Evolutionary conservation across 30 jellyfish, hydroid and myxozoan species (phyloP).

Genomic region (Cassiopea andromeda): DNA sequence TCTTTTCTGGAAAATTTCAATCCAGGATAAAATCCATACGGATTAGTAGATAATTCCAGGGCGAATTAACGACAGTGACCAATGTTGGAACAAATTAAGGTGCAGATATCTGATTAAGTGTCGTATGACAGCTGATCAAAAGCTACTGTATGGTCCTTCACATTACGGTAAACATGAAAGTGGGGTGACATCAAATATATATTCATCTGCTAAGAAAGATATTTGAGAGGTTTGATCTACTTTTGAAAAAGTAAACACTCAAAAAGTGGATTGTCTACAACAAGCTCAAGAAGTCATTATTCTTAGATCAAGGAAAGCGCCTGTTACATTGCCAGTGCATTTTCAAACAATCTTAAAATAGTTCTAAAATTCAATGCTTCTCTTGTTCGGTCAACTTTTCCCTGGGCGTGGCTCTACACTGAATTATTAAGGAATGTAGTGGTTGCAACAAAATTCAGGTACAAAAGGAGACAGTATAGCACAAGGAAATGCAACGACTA

Average conservation of each 20-base stretch:
- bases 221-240: neutral
- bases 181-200: slow-evolving; percentile 4
- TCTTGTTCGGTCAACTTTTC: no score
- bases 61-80: neutral
- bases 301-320: neutral
- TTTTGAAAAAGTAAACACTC: neutral
- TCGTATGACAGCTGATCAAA: neutral
- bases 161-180: neutral
- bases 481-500: no score
- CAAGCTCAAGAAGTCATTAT: neutral
- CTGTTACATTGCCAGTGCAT: no score
- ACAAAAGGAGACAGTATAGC: no score
- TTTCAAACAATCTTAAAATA: no score
- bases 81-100: neutral
- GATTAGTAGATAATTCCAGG: slow-evolving; percentile 6
- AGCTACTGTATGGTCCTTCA: neutral
- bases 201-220: neutral
- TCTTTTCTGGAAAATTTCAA: neutral
- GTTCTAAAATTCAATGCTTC: no score
- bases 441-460: no score
- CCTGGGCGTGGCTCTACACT: no score
- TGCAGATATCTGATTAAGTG: neutral
- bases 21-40: neutral
- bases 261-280: neutral
- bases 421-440: no score